Percentiles rank a stretch among this genome's conserved stretches.
Conservation (phyloP, 2,797 vertebrate species). For the Rhinatrema bivittatum region DNA sequence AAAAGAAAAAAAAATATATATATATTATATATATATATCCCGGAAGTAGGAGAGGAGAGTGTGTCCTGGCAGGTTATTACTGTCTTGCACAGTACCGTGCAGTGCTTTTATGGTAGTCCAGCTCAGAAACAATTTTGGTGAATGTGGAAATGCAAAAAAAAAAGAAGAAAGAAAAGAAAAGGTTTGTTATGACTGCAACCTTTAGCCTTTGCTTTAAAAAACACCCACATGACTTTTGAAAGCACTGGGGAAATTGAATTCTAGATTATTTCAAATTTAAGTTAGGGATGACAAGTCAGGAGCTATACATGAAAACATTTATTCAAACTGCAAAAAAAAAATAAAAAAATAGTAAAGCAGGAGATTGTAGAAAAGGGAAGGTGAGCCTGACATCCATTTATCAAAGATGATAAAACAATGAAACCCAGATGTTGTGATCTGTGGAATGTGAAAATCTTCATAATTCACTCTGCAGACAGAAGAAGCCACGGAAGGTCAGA, state of each 20-base stretch:
- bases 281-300: background rate
- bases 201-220: no score
- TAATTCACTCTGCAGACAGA: conserved; percentile 35
- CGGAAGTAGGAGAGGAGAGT: no score
- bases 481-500: conserved; percentile 29
- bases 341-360: background rate
- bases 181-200: no score
- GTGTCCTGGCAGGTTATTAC: no score
- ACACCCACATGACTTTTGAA: no score
- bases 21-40: no score
- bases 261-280: background rate
- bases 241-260: background rate
- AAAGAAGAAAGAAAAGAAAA: no score
- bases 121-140: no score
- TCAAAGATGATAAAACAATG: conserved; percentile 21
- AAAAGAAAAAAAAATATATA: no score
- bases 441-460: conserved; percentile 46
- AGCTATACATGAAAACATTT: conserved; percentile 2
- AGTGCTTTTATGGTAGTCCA: no score
- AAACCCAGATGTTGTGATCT: conserved; percentile 38
- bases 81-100: no score
- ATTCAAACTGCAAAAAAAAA: conserved; percentile 25
- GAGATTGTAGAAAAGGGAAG: conserved; percentile 12
- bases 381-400: conserved; percentile 8
- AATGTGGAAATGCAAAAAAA: no score